Evolutionary conservation across 1,140 invertebrate species (phyloP).

Genomic region (Philotrypesis tridentata): DNA sequence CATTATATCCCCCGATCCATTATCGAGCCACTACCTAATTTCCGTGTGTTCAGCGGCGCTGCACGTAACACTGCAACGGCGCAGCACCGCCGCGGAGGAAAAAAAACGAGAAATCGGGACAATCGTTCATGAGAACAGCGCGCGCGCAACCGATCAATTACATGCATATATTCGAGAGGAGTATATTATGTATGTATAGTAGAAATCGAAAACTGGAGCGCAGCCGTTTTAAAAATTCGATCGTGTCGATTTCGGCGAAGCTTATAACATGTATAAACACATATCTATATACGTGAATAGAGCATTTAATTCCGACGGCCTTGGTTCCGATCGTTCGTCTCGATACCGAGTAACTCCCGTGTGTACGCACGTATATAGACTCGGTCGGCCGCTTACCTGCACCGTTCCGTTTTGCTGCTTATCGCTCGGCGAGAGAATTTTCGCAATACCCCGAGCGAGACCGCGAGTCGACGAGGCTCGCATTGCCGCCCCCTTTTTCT

Average conservation of each 20-base stretch:
- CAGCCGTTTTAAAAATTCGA: too few species aligned
- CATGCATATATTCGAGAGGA: too few species aligned
- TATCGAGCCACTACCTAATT: constrained; percentile 3
- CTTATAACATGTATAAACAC: too few species aligned
- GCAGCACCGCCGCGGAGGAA: background rate
- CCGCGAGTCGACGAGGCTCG: background rate
- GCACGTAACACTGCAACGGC: constrained; percentile 3
- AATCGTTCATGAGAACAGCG: constrained; percentile 2
- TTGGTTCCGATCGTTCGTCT: background rate
- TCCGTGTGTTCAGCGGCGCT: background rate
- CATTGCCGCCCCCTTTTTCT: constrained; percentile 8
- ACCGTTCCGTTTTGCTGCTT: background rate
- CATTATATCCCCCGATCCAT: constrained; percentile 17
- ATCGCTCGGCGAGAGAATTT: background rate
- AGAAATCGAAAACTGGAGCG: background rate
- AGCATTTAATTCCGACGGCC: background rate
- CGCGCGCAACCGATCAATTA: constrained; percentile 4
- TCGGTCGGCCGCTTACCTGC: background rate
- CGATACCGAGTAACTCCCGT: background rate
- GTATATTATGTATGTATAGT: too few species aligned
- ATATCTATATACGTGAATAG: too few species aligned
- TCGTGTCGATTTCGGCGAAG: too few species aligned
- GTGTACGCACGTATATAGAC: background rate
- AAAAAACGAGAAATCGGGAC: constrained; percentile 2
- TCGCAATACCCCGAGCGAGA: background rate